Conservation (phyloP, 1,140 invertebrate genomes). For the Chionoecetes opilio region DNA sequence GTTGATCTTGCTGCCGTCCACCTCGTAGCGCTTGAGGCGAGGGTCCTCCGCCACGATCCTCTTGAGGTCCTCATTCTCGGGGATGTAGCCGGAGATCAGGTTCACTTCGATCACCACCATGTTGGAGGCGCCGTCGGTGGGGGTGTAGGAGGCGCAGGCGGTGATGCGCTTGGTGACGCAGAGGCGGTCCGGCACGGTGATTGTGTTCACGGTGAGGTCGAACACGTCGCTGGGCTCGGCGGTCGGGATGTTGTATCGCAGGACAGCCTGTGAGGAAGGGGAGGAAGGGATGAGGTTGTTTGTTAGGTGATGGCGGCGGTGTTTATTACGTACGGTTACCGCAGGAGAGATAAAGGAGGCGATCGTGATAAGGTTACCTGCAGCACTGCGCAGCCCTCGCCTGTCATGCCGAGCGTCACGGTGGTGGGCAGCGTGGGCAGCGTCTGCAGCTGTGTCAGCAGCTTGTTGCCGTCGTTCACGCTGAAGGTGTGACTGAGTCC, state of each 20-base stretch:
- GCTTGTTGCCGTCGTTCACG: constrained; percentile 67
- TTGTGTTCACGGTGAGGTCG: constrained; percentile 59
- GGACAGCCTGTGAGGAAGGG: constrained; percentile 46
- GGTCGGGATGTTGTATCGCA: constrained; percentile 63
- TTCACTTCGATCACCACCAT: constrained; percentile 81
- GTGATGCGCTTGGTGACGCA: constrained; percentile 69
- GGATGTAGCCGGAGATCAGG: constrained; percentile 79
- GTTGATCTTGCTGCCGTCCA: constrained; percentile 83
- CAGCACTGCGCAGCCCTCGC: constrained; percentile 68
- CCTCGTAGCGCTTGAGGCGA: constrained; percentile 84
- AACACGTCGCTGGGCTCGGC: constrained; percentile 56
- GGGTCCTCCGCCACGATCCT: not conserved
- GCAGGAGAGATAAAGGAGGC: no score
- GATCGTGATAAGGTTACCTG: constrained; percentile 43
- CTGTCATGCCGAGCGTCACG: constrained; percentile 11
- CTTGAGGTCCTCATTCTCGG: constrained; percentile 73
- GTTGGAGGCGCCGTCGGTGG: constrained; percentile 78
- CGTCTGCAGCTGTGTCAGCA: constrained; percentile 47
- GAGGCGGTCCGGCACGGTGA: constrained; percentile 1
- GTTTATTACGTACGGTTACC: not conserved
- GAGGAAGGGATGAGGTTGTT: no score
- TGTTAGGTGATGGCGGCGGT: not conserved
- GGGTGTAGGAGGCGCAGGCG: constrained; percentile 70
- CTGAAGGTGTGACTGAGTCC: constrained; percentile 16
- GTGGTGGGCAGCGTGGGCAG: constrained; percentile 52